These are phyloP conservation scores for Tokudaia tokunoshimensis DNA, from an alignment of 2,797 vertebrate genomes.

Conservation along the genomic window DNA sequence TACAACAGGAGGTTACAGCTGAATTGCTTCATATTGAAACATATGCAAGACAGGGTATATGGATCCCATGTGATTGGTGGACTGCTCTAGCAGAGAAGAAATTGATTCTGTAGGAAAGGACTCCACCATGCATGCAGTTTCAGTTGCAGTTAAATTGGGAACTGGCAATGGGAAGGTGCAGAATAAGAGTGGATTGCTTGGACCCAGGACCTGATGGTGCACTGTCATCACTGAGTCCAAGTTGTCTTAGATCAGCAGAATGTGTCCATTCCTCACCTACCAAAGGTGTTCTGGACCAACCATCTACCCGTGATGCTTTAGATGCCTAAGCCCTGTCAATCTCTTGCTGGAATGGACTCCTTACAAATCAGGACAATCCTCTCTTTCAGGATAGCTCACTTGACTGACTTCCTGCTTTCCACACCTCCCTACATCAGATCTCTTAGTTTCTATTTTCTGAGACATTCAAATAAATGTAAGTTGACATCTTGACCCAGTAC, in stretches of 20 bases:
- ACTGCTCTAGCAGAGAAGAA: background rate
- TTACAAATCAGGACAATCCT: slow-evolving; percentile 72
- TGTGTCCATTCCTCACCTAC: background rate
- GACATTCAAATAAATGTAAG: slow-evolving; percentile 66
- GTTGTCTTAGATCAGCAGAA: slow-evolving; percentile 6
- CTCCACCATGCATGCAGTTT: background rate
- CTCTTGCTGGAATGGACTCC: slow-evolving; percentile 74
- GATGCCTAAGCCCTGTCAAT: slow-evolving; percentile 63
- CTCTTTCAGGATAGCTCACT: slow-evolving; percentile 71
- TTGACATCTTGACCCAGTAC: slow-evolving; percentile 38
- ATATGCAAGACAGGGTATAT: background rate
- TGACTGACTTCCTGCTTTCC: slow-evolving; percentile 71
- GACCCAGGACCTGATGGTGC: background rate
- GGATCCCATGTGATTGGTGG: background rate
- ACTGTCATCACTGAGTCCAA: background rate
- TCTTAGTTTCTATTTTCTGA: slow-evolving; percentile 69
- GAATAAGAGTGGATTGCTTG: slow-evolving; percentile 37
- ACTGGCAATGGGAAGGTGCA: background rate
- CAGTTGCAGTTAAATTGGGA: background rate
- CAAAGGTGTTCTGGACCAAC: background rate
- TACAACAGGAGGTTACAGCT: background rate
- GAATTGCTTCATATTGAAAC: background rate
- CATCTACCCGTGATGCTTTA: background rate
- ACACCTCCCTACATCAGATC: slow-evolving; percentile 48
- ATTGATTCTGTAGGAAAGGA: background rate